phyloP scores from a whole-genome alignment of 1,140 invertebrate genomes.

The Cotesia vestalis region DNA sequence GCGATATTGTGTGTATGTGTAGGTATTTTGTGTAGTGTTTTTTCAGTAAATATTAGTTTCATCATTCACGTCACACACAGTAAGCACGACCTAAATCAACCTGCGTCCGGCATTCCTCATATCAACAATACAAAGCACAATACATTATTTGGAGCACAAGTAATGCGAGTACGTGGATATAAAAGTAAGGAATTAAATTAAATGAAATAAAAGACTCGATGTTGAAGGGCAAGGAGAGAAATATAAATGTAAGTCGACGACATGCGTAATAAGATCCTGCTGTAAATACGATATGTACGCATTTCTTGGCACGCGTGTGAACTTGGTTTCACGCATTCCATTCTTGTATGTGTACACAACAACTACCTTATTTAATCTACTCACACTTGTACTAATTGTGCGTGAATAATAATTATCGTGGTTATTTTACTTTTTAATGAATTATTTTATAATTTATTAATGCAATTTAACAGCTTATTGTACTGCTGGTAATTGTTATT shows the following conservation, averaged over 20 bases:
- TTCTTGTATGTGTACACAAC: no score
- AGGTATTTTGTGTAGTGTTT: neutral
- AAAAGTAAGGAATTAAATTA: neutral
- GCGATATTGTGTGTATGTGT: neutral
- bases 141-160: slow-evolving; percentile 13
- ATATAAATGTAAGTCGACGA: slow-evolving; percentile 25
- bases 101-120: slow-evolving; percentile 20
- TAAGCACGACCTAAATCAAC: slow-evolving; percentile 26
- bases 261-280: slow-evolving; percentile 15
- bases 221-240: slow-evolving; percentile 5
- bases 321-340: slow-evolving; percentile 26
- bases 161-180: neutral
- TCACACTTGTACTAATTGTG: no score
- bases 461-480: no score
- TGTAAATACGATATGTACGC: neutral
- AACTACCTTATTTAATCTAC: no score
- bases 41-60: slow-evolving; percentile 1
- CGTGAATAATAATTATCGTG: no score
- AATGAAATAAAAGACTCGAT: slow-evolving; percentile 8
- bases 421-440: no score
- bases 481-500: no score
- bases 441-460: no score
- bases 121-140: neutral
- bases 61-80: slow-evolving; percentile 14
- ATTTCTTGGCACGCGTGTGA: slow-evolving; percentile 33